Percentiles rank a stretch among this genome's conserved stretches.
These are phyloP conservation scores for Drosophila quadrilineata DNA, from an alignment of 1,140 invertebrate species.

Conservation along the genomic window DNA sequence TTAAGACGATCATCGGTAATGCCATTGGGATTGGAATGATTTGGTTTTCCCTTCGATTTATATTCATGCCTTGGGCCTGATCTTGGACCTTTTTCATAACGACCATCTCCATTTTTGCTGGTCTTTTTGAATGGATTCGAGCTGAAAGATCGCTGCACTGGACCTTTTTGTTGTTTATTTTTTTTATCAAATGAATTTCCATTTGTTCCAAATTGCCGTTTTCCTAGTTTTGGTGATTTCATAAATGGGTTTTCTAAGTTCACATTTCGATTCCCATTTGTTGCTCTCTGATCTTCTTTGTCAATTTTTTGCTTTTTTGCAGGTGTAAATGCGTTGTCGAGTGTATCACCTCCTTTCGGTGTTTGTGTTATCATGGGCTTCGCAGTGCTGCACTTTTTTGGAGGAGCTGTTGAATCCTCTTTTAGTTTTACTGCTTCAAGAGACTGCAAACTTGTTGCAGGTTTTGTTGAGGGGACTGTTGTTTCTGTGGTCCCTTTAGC, in stretches of 20 bases:
- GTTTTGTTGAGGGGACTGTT: neutral
- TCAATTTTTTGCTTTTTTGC: slow-evolving; percentile 2
- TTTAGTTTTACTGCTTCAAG: no score
- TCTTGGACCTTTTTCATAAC: neutral
- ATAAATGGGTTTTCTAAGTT: slow-evolving; percentile 17
- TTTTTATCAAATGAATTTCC: neutral
- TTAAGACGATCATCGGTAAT: slow-evolving; percentile 87
- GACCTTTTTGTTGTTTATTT: neutral
- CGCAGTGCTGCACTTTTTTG: no score
- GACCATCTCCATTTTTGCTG: neutral
- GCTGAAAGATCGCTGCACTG: neutral
- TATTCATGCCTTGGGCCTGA: slow-evolving; percentile 32
- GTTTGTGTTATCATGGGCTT: no score
- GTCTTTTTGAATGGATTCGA: slow-evolving; percentile 54
- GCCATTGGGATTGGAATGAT: slow-evolving; percentile 31
- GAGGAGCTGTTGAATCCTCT: neutral
- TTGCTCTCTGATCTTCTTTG: neutral
- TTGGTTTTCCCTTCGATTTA: slow-evolving; percentile 45
- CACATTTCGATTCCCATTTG: neutral
- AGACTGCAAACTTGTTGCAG: neutral
- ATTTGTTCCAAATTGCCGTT: slow-evolving; percentile 4
- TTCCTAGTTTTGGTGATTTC: slow-evolving; percentile 18
- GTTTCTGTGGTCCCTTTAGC: slow-evolving; percentile 26
- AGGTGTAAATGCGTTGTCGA: neutral
- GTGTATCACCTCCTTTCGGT: no score